Evolutionary conservation across 2,888 invertebrate species (phyloP).

Genomic region (Eristalis tenax): DNA sequence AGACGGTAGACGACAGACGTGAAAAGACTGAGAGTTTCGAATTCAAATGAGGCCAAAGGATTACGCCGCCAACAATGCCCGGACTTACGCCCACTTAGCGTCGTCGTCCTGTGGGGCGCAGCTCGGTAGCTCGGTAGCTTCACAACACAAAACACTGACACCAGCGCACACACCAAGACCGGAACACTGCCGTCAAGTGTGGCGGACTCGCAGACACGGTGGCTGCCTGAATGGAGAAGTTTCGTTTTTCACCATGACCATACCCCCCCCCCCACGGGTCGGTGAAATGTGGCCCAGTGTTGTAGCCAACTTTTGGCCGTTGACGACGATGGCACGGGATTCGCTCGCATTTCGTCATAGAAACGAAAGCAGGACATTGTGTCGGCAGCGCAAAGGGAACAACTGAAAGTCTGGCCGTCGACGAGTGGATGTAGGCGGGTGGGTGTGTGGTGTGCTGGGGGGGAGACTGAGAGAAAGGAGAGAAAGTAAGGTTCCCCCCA

Average conservation of each 20-base stretch:
- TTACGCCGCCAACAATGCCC: slow-evolving; percentile 54
- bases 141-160: slow-evolving; percentile 42
- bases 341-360: slow-evolving; percentile 34
- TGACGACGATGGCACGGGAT: slow-evolving; percentile 43
- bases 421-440: not conserved
- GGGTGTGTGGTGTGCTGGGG: not conserved
- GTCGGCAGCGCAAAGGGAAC: slow-evolving; percentile 3
- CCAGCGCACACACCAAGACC: not conserved
- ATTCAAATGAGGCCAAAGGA: slow-evolving; percentile 62
- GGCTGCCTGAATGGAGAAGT: slow-evolving; percentile 25
- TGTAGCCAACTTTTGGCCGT: slow-evolving; percentile 59
- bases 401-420: too few species aligned
- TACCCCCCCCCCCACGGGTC: not conserved
- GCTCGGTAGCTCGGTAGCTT: too few species aligned
- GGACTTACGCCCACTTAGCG: slow-evolving; percentile 61
- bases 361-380: slow-evolving; percentile 39
- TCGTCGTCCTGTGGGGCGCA: not conserved
- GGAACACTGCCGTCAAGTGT: slow-evolving; percentile 56
- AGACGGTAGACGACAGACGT: not conserved
- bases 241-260: not conserved
- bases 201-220: slow-evolving; percentile 57
- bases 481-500: not conserved
- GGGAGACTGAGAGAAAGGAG: too few species aligned
- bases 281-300: slow-evolving; percentile 57
- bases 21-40: not conserved